Conservation (phyloP, 2,113 vertebrate genomes). For the Girardinichthys multiradiatus region DNA sequence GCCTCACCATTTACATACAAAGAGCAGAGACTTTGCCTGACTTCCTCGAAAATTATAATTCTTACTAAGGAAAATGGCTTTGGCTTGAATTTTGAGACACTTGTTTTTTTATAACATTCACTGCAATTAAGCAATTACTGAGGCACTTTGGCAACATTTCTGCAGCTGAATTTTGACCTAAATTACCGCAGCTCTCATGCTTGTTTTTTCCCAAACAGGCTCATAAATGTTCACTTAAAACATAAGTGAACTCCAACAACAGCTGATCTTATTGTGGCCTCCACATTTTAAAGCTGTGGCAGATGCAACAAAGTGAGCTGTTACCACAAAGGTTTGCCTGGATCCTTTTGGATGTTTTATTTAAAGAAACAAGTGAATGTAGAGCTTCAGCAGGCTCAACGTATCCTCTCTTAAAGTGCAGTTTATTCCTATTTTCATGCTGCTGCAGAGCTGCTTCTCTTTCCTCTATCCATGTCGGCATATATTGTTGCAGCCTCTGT, state of each 20-base stretch:
- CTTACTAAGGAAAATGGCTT: neutral
- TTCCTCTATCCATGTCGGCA: too few species aligned
- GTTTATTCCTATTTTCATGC: too few species aligned
- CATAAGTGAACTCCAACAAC: neutral
- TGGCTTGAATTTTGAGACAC: neutral
- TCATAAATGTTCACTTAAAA: neutral
- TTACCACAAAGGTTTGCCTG: neutral
- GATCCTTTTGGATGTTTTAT: neutral
- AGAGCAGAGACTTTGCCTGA: slow-evolving; percentile 1
- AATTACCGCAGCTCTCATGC: rapidly evolving
- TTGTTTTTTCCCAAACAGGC: neutral
- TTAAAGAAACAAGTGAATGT: neutral
- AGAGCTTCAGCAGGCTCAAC: neutral
- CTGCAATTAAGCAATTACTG: neutral
- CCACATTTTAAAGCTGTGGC: neutral
- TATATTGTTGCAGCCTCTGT: too few species aligned
- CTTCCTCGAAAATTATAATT: neutral
- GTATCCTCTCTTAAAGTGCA: neutral
- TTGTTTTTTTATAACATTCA: neutral
- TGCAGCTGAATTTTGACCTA: neutral
- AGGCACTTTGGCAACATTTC: neutral
- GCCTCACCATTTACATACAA: neutral
- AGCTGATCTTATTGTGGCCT: neutral
- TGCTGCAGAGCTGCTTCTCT: too few species aligned
- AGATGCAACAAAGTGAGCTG: neutral